Percentiles rank a stretch among this genome's conserved stretches.
Conservation (phyloP, 2,113 vertebrate species). For the Lynx canadensis region DNA sequence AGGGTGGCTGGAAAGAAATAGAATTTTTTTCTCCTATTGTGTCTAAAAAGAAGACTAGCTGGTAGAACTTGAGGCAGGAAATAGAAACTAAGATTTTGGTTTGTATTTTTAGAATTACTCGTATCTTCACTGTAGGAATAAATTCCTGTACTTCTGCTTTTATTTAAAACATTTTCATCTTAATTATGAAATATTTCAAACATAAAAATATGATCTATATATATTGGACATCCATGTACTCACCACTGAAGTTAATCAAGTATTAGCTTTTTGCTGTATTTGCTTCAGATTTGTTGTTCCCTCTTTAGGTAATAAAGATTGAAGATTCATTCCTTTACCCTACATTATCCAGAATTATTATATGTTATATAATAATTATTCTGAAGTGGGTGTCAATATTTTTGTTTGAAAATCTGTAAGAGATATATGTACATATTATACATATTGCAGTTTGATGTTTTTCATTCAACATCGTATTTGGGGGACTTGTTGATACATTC, state of each 20-base stretch:
- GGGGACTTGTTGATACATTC: neutral
- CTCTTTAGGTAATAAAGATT: conserved; percentile 24
- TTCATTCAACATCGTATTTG: neutral
- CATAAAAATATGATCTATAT: neutral
- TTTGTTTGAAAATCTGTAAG: neutral
- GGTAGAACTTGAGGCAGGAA: neutral
- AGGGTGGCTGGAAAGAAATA: neutral
- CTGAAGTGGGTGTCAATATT: neutral
- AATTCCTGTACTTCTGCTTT: neutral
- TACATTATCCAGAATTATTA: neutral
- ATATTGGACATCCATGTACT: neutral
- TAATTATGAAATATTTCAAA: conserved; percentile 7
- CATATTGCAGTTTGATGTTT: neutral
- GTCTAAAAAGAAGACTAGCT: neutral
- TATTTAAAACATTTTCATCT: neutral
- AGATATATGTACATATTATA: neutral
- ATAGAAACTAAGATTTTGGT: neutral
- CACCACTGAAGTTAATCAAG: neutral
- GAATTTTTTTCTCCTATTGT: neutral
- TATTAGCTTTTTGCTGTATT: neutral
- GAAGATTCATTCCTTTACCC: neutral
- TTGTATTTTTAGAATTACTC: conserved; percentile 19
- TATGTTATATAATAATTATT: neutral
- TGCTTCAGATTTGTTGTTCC: neutral
- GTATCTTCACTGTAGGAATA: neutral